Evolutionary conservation across 2,888 invertebrate species (phyloP), one percentile per base, ranked within the genome.

Genomic region (Campoplex capitator): DNA sequence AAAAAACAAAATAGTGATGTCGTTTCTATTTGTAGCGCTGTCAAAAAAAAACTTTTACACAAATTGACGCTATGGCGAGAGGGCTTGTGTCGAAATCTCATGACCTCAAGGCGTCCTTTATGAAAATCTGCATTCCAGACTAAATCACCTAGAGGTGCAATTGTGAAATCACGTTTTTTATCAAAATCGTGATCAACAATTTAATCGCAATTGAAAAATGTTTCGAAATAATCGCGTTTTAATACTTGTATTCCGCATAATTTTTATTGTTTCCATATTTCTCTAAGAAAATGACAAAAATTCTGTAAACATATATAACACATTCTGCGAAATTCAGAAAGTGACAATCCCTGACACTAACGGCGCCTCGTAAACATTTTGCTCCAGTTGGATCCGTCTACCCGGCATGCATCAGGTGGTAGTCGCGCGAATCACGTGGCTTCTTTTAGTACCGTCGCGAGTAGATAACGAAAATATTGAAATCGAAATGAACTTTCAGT

Each of bases 391-490:
- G 23, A 4, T n/a, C 23, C 11, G 23, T 42, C 6, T 23, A 23
- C 68, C 35, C 42, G 38, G 7, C 32, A 74, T 74, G 74, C 74
- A 74, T 56, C 74, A 74, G 74, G 74, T 74, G 74, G 74, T 38
- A 38, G 35, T 38, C 23, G 28, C 38, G 54, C 2, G 54, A 13
- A 18, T 54, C 74, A 32, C 74, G 74, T 56, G 42, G 38, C n/a
- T 28, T 38, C 42, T 35, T n/a, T 38, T 56, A 3, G 8, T 38
- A n/a, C 11, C 35, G 45, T 11, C 35, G 45, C n/a, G 8, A 23
- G 23, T 23, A 74, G 16, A 18, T 51, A 32, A 3, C 8, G n/a
- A 16, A 54, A 54, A 54, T n/a, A 54, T 54, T 6, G n/a, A 2
- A 9, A 4, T 51, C 51, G 16, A 51, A 18, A 51, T 18, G 16